These are phyloP conservation scores for Empis livida DNA, from an alignment of 2,888 invertebrate species.

Conservation along the genomic window DNA sequence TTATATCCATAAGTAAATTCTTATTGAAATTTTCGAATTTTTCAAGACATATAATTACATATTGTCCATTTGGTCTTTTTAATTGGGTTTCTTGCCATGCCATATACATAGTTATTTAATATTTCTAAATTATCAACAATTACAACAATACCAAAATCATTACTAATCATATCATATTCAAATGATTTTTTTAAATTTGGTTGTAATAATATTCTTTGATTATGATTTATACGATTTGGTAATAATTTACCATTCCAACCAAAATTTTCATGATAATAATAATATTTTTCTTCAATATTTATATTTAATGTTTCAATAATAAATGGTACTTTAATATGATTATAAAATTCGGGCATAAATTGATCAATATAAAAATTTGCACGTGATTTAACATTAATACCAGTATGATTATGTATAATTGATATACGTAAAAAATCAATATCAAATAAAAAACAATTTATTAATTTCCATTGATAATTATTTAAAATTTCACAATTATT, in stretches of 20 bases:
- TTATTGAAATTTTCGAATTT: not conserved
- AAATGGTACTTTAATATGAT: not conserved
- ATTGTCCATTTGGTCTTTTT: slow-evolving; percentile 7
- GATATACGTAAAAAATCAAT: not conserved
- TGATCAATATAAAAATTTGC: slow-evolving; percentile 1
- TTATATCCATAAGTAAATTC: not conserved
- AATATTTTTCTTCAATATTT: slow-evolving; percentile 5
- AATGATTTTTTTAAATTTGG: not conserved
- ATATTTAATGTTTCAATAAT: not conserved
- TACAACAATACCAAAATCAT: slow-evolving; percentile 6
- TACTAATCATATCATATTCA: slow-evolving; percentile 1
- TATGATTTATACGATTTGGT: slow-evolving; percentile 1
- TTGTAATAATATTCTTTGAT: not conserved
- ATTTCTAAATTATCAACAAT: slow-evolving; percentile 5
- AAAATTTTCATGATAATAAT: slow-evolving; percentile 5
- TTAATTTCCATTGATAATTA: slow-evolving; percentile 2
- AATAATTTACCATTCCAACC: slow-evolving; percentile 8
- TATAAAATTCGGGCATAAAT: not conserved
- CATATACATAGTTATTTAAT: slow-evolving; percentile 8
- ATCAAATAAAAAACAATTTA: not conserved
- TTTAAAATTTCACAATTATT: slow-evolving; percentile 1
- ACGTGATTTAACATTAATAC: not conserved
- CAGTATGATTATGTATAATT: slow-evolving; percentile 1
- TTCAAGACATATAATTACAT: slow-evolving; percentile 5
- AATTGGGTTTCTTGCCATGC: slow-evolving; percentile 8